phyloP scores from a whole-genome alignment of 2,113 vertebrate species.

The Himantopus leucocephalus region DNA sequence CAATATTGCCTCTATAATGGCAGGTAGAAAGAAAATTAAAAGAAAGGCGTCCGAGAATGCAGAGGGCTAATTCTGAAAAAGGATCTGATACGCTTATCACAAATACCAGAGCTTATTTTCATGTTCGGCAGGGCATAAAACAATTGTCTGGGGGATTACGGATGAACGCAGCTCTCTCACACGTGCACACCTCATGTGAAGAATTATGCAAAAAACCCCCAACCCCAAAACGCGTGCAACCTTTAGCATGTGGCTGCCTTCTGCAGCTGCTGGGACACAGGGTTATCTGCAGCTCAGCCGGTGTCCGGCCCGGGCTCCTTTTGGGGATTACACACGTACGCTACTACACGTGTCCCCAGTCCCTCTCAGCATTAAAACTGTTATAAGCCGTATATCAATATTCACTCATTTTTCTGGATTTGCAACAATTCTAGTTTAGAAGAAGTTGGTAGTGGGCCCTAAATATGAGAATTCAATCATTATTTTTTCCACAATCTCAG shows the following conservation, averaged over 20 bases:
- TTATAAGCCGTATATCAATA: background rate
- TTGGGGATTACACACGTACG: fast-evolving
- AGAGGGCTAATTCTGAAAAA: background rate
- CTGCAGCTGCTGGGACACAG: background rate
- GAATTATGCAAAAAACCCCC: background rate
- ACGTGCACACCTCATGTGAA: background rate
- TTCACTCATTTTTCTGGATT: background rate
- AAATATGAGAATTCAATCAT: fast-evolving
- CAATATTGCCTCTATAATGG: background rate
- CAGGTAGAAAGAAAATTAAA: background rate
- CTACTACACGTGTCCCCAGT: background rate
- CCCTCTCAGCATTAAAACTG: background rate
- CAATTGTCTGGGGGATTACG: background rate
- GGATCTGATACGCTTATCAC: background rate
- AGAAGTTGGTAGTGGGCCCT: background rate
- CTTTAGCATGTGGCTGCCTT: background rate
- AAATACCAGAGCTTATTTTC: background rate
- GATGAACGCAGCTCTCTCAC: background rate
- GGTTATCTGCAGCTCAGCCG: background rate
- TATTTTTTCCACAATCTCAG: background rate
- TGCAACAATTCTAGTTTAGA: background rate
- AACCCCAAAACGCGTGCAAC: background rate
- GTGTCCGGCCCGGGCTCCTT: background rate
- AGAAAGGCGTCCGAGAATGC: background rate
- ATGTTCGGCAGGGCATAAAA: background rate